These are phyloP conservation scores for Hedychridium roseum DNA, from an alignment of 2,888 invertebrate species.

Conservation along the genomic window DNA sequence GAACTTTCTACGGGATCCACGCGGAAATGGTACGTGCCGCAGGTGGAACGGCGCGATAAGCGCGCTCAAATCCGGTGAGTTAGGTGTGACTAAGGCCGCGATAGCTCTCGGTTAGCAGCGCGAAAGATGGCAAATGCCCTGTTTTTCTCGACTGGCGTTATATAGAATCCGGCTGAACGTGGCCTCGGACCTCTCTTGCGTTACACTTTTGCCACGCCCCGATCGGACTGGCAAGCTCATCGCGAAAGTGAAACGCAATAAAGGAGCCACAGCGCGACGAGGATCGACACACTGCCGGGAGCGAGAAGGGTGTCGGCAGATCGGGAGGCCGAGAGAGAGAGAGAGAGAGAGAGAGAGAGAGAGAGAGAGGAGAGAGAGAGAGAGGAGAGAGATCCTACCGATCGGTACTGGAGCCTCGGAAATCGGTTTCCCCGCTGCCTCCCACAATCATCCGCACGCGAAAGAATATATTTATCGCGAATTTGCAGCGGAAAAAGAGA, in stretches of 20 bases:
- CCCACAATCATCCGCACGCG: slow-evolving; percentile 15
- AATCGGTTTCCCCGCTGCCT: slow-evolving; percentile 34
- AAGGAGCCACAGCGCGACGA: slow-evolving; percentile 51
- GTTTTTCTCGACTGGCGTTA: slow-evolving; percentile 35
- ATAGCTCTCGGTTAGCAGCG: too few species aligned
- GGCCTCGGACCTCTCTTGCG: slow-evolving; percentile 58
- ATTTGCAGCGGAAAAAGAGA: too few species aligned
- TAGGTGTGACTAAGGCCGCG: too few species aligned
- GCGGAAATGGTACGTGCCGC: too few species aligned
- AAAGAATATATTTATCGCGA: too few species aligned
- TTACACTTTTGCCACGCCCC: slow-evolving; percentile 63
- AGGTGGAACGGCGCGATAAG: too few species aligned
- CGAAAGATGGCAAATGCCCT: slow-evolving; percentile 26
- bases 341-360: slow-evolving; percentile 11
- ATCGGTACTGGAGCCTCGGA: slow-evolving; percentile 35
- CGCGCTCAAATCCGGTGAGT: too few species aligned
- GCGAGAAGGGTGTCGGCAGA: slow-evolving; percentile 14
- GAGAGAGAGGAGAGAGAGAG: slow-evolving; percentile 10
- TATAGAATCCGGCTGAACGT: slow-evolving; percentile 34
- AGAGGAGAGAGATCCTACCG: slow-evolving; percentile 25
- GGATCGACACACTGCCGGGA: slow-evolving; percentile 30
- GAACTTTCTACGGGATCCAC: too few species aligned
- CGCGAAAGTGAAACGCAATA: slow-evolving; percentile 64
- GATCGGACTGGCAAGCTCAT: slow-evolving; percentile 57
- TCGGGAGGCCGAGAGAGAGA: background rate